Conservation (phyloP, 2,113 vertebrate genomes). For the Calonectris borealis region DNA sequence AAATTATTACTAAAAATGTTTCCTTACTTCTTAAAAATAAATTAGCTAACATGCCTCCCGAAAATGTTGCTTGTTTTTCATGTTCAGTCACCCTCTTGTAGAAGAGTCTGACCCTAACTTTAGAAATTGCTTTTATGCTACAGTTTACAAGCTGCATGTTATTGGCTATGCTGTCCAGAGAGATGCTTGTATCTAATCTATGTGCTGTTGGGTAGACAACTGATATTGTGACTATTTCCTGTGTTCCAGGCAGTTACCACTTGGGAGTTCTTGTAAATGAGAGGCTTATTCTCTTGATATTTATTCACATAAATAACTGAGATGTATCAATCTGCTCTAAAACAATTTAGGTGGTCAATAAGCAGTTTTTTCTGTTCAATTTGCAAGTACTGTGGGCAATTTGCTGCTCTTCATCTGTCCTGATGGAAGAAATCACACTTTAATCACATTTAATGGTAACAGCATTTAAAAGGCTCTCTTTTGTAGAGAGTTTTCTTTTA, state of each 20-base stretch:
- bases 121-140: background rate
- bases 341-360: conserved; percentile 39
- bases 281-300: conserved; percentile 11
- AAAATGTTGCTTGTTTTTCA: background rate
- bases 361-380: conserved; percentile 4
- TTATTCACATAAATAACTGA: conserved; percentile 28
- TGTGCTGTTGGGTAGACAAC: background rate
- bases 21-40: background rate
- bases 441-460: conserved; percentile 21
- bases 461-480: conserved; percentile 20
- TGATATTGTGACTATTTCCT: background rate
- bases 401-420: background rate
- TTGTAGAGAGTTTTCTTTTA: conserved; percentile 16
- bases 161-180: background rate
- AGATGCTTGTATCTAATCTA: background rate
- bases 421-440: conserved; percentile 29
- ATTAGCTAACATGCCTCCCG: background rate
- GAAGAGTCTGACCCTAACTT: background rate
- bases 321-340: conserved; percentile 16
- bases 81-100: background rate
- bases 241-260: background rate
- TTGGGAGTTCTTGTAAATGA: conserved; percentile 11
- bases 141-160: background rate
- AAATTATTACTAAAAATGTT: background rate
- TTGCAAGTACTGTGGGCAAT: conserved; percentile 21